Evolutionary conservation across 1,140 invertebrate species (phyloP).

Genomic region (Battus philenor): DNA sequence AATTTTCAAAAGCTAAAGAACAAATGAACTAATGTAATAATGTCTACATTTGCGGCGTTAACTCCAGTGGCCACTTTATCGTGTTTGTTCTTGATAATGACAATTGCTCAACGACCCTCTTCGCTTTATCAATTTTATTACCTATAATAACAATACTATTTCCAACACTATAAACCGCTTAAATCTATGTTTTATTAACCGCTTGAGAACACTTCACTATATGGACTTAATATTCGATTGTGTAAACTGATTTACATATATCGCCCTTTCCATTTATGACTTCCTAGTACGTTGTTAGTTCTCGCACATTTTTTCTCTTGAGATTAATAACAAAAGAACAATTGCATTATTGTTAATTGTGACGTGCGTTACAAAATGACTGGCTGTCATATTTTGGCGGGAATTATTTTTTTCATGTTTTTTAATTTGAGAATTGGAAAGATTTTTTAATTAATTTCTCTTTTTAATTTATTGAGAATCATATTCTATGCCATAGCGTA

Average conservation of each 20-base stretch:
- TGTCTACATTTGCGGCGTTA: not conserved
- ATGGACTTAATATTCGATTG: not conserved
- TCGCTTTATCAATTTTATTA: slow-evolving; percentile 13
- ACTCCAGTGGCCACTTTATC: slow-evolving; percentile 3
- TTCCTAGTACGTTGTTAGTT: not conserved
- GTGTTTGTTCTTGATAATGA: slow-evolving; percentile 14
- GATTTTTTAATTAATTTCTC: too few relatives aligned
- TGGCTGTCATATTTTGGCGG: slow-evolving; percentile 3
- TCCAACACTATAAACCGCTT: slow-evolving; percentile 7
- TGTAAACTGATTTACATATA: not conserved
- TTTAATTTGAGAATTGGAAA: too few relatives aligned
- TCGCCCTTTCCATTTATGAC: not conserved
- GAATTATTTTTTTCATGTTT: too few relatives aligned
- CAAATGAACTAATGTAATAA: not conserved
- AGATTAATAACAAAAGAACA: slow-evolving; percentile 8
- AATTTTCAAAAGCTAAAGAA: not conserved
- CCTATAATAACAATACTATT: slow-evolving; percentile 10
- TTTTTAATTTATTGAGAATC: too few relatives aligned
- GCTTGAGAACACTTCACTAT: not conserved
- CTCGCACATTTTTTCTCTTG: not conserved
- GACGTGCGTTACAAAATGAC: slow-evolving; percentile 1
- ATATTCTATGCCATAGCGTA: too few relatives aligned
- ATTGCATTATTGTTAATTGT: not conserved
- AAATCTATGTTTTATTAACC: slow-evolving; percentile 4
- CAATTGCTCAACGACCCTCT: slow-evolving; percentile 3